Base-by-base conservation (phyloP, 92 coral and sea anemone species). In the Siderastrea radians region DNA sequence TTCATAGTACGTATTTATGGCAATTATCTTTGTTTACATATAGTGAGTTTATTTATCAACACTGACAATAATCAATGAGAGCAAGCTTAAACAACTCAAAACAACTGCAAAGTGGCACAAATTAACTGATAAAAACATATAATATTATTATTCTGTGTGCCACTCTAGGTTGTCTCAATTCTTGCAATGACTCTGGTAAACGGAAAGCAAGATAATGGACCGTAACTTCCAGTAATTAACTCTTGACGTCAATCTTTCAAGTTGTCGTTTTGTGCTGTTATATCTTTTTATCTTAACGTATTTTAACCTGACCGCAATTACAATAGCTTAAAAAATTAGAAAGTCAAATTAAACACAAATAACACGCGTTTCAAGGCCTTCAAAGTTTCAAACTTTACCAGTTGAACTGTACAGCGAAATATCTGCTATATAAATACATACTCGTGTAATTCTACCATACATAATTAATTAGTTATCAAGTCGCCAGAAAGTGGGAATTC, bases 11-110 rank as follows among this genome's bases (percentile, higher is more conserved):
- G 52, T 45, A 52, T 53, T 13, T 14, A 6, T 59, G 45, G 6
- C 52, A 43, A 46, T 59, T 77, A 45, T 60, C 51, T 11, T 58
- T 58, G 81, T 77, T 77, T 59, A 58, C 81, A 77, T 12, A 75
- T 12, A n/a, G 17, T 5, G 11, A 5, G 10, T 57, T 77, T 60
- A 68, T 77, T 57, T 77, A 61, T 61, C 15, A 13, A 12, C 66
- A 2, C 26, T 61, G 16, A 61, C 2, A 7, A 2, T 14, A 55
- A 55, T 2, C 12, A 2, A 55, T 4, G 9, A 55, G 12, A 55
- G 12, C 12, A 55, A 55, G 2, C 61, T 55, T 55, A 55, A 55
- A 55, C 61, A 55, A 55, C 12, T 55, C 1, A 55, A 55, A 55
- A 55, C 8, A 55, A 55, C 61, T 55, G n/a, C 1, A 16, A 14